Conservation (phyloP, 2,113 vertebrate genomes). For the Talpa occidentalis region DNA sequence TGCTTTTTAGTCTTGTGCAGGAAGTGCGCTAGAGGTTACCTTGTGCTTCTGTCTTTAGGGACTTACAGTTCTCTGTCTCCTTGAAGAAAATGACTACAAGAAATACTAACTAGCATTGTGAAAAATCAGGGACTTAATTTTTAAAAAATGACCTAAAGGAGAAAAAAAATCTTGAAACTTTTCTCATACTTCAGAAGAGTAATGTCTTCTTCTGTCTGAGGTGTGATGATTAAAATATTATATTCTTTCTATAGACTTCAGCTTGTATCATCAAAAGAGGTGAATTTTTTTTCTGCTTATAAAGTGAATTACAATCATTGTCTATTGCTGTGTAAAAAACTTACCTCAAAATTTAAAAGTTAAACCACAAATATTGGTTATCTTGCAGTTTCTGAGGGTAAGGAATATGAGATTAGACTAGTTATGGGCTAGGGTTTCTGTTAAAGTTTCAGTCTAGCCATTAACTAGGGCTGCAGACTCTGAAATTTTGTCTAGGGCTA, state of each 20-base stretch:
- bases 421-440: not conserved
- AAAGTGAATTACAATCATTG: not conserved
- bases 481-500: not conserved
- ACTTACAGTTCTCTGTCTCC: slow-evolving; percentile 46
- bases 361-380: not conserved
- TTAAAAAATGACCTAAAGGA: slow-evolving; percentile 11
- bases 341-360: not conserved
- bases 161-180: not conserved
- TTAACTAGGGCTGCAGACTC: not conserved
- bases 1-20: slow-evolving; percentile 60
- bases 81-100: slow-evolving; percentile 56
- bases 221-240: not conserved
- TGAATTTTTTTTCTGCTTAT: not conserved
- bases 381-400: not conserved
- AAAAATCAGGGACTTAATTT: slow-evolving; percentile 54
- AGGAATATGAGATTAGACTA: not conserved
- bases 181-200: slow-evolving; percentile 4
- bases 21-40: slow-evolving; percentile 57
- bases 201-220: not conserved
- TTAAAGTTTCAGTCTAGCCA: not conserved
- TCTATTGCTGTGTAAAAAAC: not conserved
- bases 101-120: slow-evolving; percentile 47
- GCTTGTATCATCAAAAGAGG: not conserved
- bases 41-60: slow-evolving; percentile 30
- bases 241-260: not conserved